These are phyloP conservation scores for Xerus inauris DNA, from an alignment of 2,113 vertebrate genomes.

Conservation along the genomic window DNA sequence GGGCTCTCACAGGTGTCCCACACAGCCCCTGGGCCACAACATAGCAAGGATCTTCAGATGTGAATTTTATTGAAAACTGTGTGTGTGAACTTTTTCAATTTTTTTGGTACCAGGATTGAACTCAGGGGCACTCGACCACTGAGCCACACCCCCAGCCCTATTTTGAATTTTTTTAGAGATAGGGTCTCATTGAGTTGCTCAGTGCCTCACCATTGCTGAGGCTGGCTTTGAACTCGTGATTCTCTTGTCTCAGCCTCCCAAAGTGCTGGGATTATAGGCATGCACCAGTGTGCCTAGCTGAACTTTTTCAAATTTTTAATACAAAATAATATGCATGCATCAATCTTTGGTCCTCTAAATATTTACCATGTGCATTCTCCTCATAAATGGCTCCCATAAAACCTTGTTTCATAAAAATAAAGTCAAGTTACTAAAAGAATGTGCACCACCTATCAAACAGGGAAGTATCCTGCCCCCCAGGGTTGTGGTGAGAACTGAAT, in stretches of 20 bases:
- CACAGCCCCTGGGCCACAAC: background rate
- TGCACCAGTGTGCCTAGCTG: no score
- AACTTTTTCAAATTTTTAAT: background rate
- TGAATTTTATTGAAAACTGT: background rate
- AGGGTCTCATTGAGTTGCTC: no score
- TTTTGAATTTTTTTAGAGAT: no score
- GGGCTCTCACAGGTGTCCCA: background rate
- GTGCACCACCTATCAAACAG: rapidly evolving
- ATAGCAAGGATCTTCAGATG: background rate
- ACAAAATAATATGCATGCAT: rapidly evolving
- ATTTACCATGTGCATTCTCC: rapidly evolving
- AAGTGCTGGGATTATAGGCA: no score
- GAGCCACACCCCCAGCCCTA: no score
- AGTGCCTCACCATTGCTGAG: no score
- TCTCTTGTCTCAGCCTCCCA: no score
- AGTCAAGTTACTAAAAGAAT: background rate
- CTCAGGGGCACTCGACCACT: no score
- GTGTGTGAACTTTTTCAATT: no score
- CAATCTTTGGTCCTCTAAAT: background rate
- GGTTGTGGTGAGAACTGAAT: background rate
- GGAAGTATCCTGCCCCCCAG: background rate
- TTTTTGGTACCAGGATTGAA: no score
- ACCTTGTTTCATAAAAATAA: background rate
- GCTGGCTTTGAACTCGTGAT: no score
- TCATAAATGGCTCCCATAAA: background rate